Base-by-base conservation (phyloP, 2,113 vertebrate genomes). In the Pedetes capensis region DNA sequence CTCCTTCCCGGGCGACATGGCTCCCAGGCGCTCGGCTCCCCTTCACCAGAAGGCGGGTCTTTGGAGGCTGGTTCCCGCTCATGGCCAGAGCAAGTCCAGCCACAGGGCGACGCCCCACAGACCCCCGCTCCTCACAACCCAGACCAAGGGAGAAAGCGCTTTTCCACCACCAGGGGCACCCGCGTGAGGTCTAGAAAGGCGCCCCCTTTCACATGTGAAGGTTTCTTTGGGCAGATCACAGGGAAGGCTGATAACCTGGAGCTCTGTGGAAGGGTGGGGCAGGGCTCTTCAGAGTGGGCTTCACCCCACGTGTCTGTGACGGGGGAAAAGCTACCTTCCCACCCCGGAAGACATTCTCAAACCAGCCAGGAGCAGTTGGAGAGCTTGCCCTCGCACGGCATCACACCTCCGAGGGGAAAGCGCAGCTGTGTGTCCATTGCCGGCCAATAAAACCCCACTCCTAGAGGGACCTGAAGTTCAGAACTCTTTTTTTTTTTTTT, bases 381-480 rank as follows among this genome's bases (percentile, higher is more conserved):
- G 82, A 37, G 8, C 1, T 8, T 27, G 44, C 34, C 63, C 61
- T 23, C 44, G 5, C n/a, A 27, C 18, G 61, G 27, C 39, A 42
- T 7, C 57, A 23, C 51, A n/a, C 29, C 75, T 55, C 92, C 27
- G 59, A 71, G 11, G 1, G 71, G 64, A 75, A 75, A 64, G 47
- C 8, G 20, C 71, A 0, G n/a, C 22, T 44, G 3, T 1, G 11
- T 2, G 3, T 1, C 11, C 22, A 42, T 69, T 44, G 42, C 42
- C 47, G 27, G 37, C 79, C 79, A 71, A 53, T 25, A 39, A 89
- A 89, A 87, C 3, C 14, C 0, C 29, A n/a, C 47, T 42, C 89
- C 68, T 12, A 25, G 53, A 72, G 63, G 13, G 37, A 59, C 42
- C 53, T 71, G 37, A 57, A 49, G 23, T 16, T 16, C n/a, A n/a